phyloP scores from a whole-genome alignment of 2,797 vertebrate genomes.

The Platyrinchus mystaceus region DNA sequence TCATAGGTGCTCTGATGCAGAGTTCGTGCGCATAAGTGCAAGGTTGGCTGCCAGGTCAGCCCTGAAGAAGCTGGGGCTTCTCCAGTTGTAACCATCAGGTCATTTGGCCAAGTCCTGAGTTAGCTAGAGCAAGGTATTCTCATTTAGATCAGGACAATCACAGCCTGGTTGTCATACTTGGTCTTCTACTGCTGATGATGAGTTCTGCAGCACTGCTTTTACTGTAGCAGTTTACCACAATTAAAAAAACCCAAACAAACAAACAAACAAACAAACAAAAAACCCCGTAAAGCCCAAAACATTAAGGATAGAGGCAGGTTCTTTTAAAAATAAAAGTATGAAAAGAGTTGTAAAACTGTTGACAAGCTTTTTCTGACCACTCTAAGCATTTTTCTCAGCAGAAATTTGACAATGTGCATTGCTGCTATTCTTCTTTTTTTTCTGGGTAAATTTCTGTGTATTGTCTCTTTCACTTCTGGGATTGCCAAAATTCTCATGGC shows the following conservation, averaged over 20 bases:
- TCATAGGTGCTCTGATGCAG: background rate
- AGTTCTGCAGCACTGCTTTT: background rate
- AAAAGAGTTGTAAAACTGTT: background rate
- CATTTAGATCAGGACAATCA: background rate
- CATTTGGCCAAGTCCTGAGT: background rate
- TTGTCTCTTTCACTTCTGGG: background rate
- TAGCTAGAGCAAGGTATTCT: background rate
- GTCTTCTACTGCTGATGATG: background rate
- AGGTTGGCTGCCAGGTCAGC: background rate
- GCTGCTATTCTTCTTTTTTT: background rate
- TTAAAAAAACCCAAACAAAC: background rate
- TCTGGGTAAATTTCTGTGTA: background rate
- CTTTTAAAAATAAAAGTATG: background rate
- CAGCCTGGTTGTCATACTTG: background rate
- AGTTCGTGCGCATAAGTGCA: accelerated
- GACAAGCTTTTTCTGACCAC: background rate
- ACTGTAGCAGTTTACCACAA: background rate
- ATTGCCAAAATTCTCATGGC: background rate
- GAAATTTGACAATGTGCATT: background rate
- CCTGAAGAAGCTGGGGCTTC: background rate
- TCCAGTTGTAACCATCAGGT: background rate
- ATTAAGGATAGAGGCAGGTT: background rate
- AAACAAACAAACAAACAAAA: background rate
- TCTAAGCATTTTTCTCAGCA: background rate
- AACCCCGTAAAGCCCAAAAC: background rate